Conservation (phyloP, 2,888 invertebrate species). For the Ophonus ardosiacus region DNA sequence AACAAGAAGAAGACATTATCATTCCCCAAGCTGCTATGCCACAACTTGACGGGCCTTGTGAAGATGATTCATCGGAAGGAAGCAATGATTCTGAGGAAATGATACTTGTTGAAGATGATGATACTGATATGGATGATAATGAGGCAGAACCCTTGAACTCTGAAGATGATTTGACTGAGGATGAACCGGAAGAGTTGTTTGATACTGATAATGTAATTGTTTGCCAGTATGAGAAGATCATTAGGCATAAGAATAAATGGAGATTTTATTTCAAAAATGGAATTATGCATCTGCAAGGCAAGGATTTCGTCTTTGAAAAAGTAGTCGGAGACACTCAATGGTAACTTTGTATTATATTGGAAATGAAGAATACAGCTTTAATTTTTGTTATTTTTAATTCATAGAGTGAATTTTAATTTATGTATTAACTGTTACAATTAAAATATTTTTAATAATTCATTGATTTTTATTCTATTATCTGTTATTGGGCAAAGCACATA, state of each 20-base stretch:
- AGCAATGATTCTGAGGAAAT: background rate
- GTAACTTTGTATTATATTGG: conserved; percentile 78
- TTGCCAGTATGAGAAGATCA: conserved; percentile 99
- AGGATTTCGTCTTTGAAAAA: conserved; percentile 99
- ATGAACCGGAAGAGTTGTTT: conserved; percentile 95
- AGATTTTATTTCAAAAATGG: conserved; percentile 99
- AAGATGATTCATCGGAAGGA: background rate
- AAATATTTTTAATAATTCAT: no score
- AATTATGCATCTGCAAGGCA: conserved; percentile 98
- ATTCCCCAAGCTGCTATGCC: background rate
- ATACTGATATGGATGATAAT: conserved; percentile 44
- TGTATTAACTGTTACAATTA: no score
- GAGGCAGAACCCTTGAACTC: conserved; percentile 95
- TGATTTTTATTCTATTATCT: no score
- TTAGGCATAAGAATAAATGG: conserved; percentile 98
- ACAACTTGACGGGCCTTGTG: background rate
- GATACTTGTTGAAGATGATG: conserved; percentile 78
- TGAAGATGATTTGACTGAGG: conserved; percentile 98
- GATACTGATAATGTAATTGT: conserved; percentile 99
- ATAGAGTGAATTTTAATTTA: no score
- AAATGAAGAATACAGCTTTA: background rate
- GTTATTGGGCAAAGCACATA: no score
- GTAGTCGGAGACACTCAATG: conserved; percentile 99
- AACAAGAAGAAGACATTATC: background rate
- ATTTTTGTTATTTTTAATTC: no score